Percentiles rank a stretch among this genome's conserved stretches.
phyloP scores from a whole-genome alignment of 2,888 invertebrate species.

The Noctuana brunneofusca region DNA sequence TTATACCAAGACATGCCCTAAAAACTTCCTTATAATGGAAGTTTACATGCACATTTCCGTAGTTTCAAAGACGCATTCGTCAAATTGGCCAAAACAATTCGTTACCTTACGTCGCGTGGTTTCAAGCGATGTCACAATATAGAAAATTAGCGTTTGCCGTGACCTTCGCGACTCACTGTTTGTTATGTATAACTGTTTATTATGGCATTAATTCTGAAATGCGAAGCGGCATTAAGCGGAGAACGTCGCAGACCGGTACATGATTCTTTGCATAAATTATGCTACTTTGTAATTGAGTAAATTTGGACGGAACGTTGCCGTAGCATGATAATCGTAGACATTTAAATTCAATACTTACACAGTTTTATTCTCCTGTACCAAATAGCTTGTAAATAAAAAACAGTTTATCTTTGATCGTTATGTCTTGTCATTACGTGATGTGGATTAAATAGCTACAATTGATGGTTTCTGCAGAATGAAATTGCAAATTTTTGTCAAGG shows the following conservation, averaged over 20 bases:
- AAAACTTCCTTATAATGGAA: background rate
- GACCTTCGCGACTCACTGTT: conserved; percentile 54
- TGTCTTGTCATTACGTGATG: conserved; percentile 6
- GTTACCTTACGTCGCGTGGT: conserved; percentile 61
- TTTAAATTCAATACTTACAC: conserved; percentile 34
- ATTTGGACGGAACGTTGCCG: conserved; percentile 10
- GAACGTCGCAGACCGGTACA: conserved; percentile 74
- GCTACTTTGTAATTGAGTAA: conserved; percentile 40
- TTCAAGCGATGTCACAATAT: conserved; percentile 58
- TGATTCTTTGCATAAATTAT: conserved; percentile 75
- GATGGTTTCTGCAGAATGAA: conserved; percentile 8
- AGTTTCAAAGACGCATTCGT: conserved; percentile 36
- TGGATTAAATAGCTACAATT: conserved; percentile 15
- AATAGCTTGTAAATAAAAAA: conserved; percentile 8
- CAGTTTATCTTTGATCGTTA: conserved; percentile 15
- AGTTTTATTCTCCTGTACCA: conserved; percentile 22
- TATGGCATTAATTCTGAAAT: conserved; percentile 62
- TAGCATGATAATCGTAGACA: conserved; percentile 24
- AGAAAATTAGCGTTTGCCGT: conserved; percentile 70
- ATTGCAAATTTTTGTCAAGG: conserved; percentile 23
- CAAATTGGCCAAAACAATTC: conserved; percentile 46
- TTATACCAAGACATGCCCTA: background rate
- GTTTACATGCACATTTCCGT: conserved; percentile 7
- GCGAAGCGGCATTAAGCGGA: conserved; percentile 59
- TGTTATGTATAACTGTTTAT: conserved; percentile 58